Evolutionary conservation across 1,140 invertebrate species (phyloP), one percentile per base, ranked within the genome.

Genomic region (Drosophila orena): DNA sequence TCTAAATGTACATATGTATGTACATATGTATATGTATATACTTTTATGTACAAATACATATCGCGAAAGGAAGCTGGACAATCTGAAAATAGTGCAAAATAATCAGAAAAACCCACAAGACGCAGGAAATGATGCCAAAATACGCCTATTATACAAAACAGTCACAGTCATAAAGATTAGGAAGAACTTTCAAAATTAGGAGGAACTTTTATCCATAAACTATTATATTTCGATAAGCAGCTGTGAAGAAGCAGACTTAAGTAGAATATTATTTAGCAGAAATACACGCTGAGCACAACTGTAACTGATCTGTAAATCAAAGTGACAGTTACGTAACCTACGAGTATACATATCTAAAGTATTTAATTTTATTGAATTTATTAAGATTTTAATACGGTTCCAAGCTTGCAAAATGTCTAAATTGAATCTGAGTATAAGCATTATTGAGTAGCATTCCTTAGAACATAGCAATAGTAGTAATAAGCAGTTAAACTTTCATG

Each of bases 31-130:
- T 12, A 14, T 12, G 11, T 4, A 47, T 14, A 24, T 44, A 8
- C 17, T 8, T 8, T 10, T 2, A 30, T 30, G 30, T 38, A 38
- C 37, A 14, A 38, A 38, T 10, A 14, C 14, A 27, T 34, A 30
- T 34, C 52, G n/a, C 2, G 2, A 34, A 34, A 43, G 49, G 17
- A 52, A 52, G 37, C 49, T 64, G 40, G n/a, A 24, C n/a, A 44
- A 66, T 11, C 11, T 40, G 35, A 17, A 17, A 17, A 17, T 17
- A 17, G 1, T 17, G 27, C 2, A 65, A 47, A 47, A 53, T 15
- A 20, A n/a, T 27, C n/a, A 24, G 17, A 61, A n/a, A n/a, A 24
- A 24, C 14, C 7, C 49, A 37, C 17, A 14, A 42, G 22, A n/a
- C 7, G 6, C 14, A 47, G 24, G 14, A n/a, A 47, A 47, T 10